These are phyloP conservation scores for Atherinomorus stipes DNA, from an alignment of 2,113 vertebrate species.

Conservation along the genomic window DNA sequence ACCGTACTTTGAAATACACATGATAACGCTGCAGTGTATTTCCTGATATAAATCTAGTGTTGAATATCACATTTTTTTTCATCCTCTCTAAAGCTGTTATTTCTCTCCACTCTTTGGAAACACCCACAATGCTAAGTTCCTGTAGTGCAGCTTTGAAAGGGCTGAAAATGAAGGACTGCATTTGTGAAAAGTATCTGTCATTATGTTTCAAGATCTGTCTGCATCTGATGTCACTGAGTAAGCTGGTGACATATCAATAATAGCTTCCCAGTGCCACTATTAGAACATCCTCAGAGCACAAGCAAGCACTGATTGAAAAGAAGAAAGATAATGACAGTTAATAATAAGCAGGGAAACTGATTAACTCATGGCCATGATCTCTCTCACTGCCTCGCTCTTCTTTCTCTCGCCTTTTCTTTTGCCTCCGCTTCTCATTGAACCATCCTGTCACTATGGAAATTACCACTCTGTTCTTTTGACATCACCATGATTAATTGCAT, in stretches of 20 bases:
- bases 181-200: constrained; percentile 49
- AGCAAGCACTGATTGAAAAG: constrained; percentile 80
- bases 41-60: background rate
- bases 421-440: constrained; percentile 51
- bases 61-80: constrained; percentile 1
- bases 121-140: constrained; percentile 20
- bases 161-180: constrained; percentile 42
- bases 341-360: constrained; percentile 75
- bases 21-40: background rate
- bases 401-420: constrained; percentile 21
- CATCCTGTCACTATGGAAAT: constrained; percentile 65
- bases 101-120: constrained; percentile 17
- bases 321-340: constrained; percentile 78
- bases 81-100: background rate
- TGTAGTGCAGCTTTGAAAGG: constrained; percentile 11
- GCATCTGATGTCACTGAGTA: constrained; percentile 57
- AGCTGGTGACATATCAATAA: constrained; percentile 71
- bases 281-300: constrained; percentile 75
- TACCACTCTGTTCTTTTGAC: constrained; percentile 70
- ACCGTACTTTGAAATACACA: background rate
- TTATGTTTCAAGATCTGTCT: constrained; percentile 68
- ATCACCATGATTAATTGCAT: constrained; percentile 70
- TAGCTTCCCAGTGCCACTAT: constrained; percentile 68
- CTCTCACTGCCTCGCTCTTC: constrained; percentile 36
- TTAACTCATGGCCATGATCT: constrained; percentile 67